Conservation (phyloP, 2,797 vertebrate species). For the Darevskia nairensis region DNA sequence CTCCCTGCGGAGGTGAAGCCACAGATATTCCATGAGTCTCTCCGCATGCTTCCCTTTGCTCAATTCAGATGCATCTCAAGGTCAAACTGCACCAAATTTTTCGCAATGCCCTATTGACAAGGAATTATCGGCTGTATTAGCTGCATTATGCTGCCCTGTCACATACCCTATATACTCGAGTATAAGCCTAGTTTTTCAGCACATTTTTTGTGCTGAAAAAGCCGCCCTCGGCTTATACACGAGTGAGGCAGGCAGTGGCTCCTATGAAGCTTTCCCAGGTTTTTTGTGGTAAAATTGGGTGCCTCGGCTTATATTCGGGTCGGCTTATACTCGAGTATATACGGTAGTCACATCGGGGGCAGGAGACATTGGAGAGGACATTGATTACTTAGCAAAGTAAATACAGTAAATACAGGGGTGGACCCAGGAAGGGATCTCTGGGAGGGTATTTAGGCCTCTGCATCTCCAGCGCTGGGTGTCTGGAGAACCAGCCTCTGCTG, state of each 20-base stretch:
- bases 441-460: conserved; percentile 8
- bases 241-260: too few relatives aligned
- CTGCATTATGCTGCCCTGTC: background rate
- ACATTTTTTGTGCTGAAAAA: too few relatives aligned
- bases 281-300: too few relatives aligned
- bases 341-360: background rate
- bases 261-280: too few relatives aligned
- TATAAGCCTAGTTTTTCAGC: too few relatives aligned
- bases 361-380: background rate
- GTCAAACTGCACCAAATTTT: background rate
- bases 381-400: background rate
- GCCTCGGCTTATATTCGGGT: too few relatives aligned
- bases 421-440: background rate
- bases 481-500: background rate
- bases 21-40: background rate
- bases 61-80: background rate
- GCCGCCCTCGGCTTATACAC: too few relatives aligned
- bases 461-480: too few relatives aligned
- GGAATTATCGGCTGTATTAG: background rate
- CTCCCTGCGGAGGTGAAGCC: background rate
- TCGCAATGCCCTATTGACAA: background rate
- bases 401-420: background rate
- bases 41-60: background rate
- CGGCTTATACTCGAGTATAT: too few relatives aligned
- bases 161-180: too few relatives aligned